Percentiles rank a stretch among this genome's conserved stretches.
phyloP scores from a whole-genome alignment of 2,113 vertebrate genomes.

The Chionis minor region DNA sequence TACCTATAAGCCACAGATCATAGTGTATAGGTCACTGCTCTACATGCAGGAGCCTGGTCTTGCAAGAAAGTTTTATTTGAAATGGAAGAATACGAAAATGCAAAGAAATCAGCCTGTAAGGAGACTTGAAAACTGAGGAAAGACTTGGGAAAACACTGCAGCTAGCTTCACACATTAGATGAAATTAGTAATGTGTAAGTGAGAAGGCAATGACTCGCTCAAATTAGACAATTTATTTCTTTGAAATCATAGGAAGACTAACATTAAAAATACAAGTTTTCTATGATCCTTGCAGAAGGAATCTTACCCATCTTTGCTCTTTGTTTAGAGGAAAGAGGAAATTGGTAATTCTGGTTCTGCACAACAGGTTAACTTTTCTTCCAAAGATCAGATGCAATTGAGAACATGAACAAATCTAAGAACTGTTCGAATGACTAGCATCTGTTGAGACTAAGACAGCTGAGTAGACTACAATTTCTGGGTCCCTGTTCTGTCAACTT shows the following conservation, averaged over 20 bases:
- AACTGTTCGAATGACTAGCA: background rate
- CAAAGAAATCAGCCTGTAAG: background rate
- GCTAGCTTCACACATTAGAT: background rate
- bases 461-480: background rate
- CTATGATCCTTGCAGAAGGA: background rate
- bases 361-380: background rate
- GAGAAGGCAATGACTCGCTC: background rate
- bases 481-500: background rate
- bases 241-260: background rate
- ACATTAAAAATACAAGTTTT: background rate
- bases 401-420: background rate
- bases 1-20: background rate
- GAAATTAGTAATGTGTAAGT: background rate
- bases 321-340: background rate
- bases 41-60: background rate
- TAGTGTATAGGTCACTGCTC: background rate
- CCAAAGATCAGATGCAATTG: background rate
- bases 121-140: background rate
- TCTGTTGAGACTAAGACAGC: background rate
- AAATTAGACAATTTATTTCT: background rate
- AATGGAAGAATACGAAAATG: background rate
- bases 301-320: background rate
- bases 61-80: background rate
- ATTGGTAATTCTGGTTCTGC: background rate
- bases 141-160: background rate